Conservation (phyloP, 2,888 invertebrate genomes). For the Eupithecia vulgata region DNA sequence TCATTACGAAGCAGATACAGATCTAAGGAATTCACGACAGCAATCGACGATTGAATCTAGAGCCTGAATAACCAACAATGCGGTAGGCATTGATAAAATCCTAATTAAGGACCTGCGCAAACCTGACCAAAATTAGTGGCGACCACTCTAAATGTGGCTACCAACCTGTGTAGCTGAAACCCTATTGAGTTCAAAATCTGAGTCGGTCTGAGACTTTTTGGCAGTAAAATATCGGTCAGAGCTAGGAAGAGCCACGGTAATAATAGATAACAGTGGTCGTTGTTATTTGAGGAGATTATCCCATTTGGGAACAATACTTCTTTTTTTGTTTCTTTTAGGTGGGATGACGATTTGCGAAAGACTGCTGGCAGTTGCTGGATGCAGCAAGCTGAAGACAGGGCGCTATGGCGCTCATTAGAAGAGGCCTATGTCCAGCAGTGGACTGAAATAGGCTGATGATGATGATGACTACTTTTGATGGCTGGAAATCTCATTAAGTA, state of each 20-base stretch:
- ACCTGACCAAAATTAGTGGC: not conserved
- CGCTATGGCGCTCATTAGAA: no score
- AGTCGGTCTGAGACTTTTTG: no score
- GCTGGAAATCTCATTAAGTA: not conserved
- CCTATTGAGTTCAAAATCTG: not conserved
- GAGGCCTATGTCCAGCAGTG: no score
- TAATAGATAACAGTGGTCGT: no score
- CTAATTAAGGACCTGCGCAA: not conserved
- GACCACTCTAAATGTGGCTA: not conserved
- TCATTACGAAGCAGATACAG: conserved; percentile 19
- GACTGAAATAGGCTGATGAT: no score
- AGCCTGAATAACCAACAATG: conserved; percentile 17
- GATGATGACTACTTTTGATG: not conserved
- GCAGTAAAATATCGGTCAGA: not conserved
- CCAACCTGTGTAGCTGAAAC: not conserved
- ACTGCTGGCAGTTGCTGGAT: no score
- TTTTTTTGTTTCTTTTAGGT: no score
- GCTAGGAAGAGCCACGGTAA: not conserved
- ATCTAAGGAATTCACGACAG: conserved; percentile 14
- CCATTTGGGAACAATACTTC: not conserved
- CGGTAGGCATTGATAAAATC: not conserved
- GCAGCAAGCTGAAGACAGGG: no score
- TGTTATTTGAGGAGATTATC: not conserved
- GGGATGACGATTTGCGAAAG: no score
- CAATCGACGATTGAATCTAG: conserved; percentile 18